phyloP scores from a whole-genome alignment of 2,113 vertebrate species.

The Seriola dumerili region DNA sequence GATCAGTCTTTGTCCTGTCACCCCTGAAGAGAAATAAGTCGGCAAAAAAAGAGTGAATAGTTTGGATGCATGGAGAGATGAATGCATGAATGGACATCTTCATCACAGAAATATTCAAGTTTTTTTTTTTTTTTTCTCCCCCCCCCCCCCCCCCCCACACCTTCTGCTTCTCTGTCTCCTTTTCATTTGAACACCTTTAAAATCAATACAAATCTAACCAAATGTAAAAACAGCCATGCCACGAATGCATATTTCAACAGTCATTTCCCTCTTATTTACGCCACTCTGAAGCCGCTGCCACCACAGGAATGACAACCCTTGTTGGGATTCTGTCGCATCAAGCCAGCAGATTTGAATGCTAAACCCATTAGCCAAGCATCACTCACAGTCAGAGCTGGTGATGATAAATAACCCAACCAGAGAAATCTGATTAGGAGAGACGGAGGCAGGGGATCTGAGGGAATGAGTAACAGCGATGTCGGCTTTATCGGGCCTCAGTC shows the following conservation, averaged over 20 bases:
- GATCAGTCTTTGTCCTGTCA: conserved; percentile 12
- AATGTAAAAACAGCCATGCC: conserved; percentile 63
- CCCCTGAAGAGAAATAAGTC: conserved; percentile 22
- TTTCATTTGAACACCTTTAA: conserved; percentile 66
- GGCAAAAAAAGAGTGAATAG: background rate
- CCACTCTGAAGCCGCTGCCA: conserved; percentile 61
- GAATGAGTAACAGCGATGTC: conserved; percentile 79
- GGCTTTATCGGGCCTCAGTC: conserved; percentile 78
- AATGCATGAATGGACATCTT: conserved; percentile 12
- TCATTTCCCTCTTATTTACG: conserved; percentile 74
- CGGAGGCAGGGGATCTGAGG: conserved; percentile 80
- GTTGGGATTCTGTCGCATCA: conserved; percentile 82
- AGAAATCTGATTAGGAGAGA: conserved; percentile 83
- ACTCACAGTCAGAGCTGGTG: conserved; percentile 83
- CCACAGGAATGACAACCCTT: conserved; percentile 79
- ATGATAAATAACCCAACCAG: conserved; percentile 83
- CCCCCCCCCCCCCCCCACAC: background rate
- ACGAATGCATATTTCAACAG: conserved; percentile 75
- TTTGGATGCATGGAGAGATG: background rate
- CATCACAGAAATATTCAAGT: background rate
- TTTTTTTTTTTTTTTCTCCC: background rate
- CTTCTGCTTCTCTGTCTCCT: background rate
- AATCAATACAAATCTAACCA: conserved; percentile 74
- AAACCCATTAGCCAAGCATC: conserved; percentile 85
- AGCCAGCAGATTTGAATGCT: conserved; percentile 84